Conservation (phyloP, 2,888 invertebrate genomes). For the Timandra comae region DNA sequence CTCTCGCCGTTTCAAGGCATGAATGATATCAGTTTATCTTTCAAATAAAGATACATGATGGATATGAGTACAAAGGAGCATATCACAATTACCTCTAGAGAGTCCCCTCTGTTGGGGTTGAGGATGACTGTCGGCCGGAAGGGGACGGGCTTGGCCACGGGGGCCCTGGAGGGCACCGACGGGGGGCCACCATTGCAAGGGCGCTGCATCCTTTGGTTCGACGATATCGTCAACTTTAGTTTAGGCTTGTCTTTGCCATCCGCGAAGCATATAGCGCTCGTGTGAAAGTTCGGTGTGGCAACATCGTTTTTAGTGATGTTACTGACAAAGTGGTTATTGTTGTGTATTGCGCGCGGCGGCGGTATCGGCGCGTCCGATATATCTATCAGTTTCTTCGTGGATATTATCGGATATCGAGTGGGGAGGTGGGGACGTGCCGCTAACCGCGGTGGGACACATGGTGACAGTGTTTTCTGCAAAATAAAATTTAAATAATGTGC, state of each 20-base stretch:
- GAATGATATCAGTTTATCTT: constrained; percentile 37
- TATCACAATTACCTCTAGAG: constrained; percentile 67
- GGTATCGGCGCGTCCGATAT: constrained; percentile 61
- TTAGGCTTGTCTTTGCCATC: constrained; percentile 59
- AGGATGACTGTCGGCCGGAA: constrained; percentile 18
- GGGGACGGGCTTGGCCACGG: constrained; percentile 28
- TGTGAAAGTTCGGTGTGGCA: constrained; percentile 47
- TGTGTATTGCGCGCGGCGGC: constrained; percentile 47
- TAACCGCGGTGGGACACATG: constrained; percentile 64
- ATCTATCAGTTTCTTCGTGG: constrained; percentile 64
- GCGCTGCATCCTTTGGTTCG: constrained; percentile 46
- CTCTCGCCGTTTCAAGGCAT: constrained; percentile 36
- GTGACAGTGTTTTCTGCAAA: constrained; percentile 71
- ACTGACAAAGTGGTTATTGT: constrained; percentile 50
- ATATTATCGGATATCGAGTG: constrained; percentile 63
- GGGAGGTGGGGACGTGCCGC: constrained; percentile 65
- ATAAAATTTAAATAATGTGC: constrained; percentile 66
- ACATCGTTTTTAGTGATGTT: constrained; percentile 59
- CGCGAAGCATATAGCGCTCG: constrained; percentile 68
- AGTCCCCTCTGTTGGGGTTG: constrained; percentile 32
- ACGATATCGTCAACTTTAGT: constrained; percentile 56
- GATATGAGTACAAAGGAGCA: constrained; percentile 61
- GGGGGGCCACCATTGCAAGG: constrained; percentile 32
- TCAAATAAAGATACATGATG: constrained; percentile 47
- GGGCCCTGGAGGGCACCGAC: constrained; percentile 25